Evolutionary conservation across 1,140 invertebrate genomes (phyloP).

Genomic region (Heterodera carotae): DNA sequence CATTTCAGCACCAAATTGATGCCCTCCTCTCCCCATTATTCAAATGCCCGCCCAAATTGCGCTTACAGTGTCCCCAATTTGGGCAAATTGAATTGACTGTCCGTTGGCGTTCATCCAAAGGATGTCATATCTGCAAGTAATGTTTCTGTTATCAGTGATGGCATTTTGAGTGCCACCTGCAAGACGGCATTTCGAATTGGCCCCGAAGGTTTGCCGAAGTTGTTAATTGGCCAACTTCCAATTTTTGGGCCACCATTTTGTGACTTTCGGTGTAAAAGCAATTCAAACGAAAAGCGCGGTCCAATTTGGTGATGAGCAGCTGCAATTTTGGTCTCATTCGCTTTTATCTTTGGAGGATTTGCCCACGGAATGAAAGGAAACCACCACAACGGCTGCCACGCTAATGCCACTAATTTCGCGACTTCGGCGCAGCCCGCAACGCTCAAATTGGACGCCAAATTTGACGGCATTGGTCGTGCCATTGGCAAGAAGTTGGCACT

Average conservation of each 20-base stretch:
- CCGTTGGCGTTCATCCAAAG: conserved; percentile 50
- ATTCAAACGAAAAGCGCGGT: conserved; percentile 59
- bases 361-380: conserved; percentile 62
- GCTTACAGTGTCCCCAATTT: conserved; percentile 58
- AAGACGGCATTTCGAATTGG: conserved; percentile 46
- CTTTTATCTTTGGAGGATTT: conserved; percentile 12
- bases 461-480: conserved; percentile 31
- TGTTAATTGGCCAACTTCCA: conserved; percentile 57
- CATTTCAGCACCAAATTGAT: too few relatives aligned
- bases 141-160: background rate
- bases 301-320: conserved; percentile 65
- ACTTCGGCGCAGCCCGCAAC: conserved; percentile 56
- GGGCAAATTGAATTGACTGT: conserved; percentile 57
- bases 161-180: conserved; percentile 42
- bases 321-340: conserved; percentile 20
- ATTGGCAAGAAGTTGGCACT: conserved; percentile 49
- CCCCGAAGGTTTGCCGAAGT: conserved; percentile 50
- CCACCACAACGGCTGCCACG: conserved; percentile 59
- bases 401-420: conserved; percentile 63
- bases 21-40: too few relatives aligned
- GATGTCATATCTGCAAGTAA: conserved; percentile 59
- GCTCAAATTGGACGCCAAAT: conserved; percentile 59
- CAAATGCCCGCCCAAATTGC: background rate
- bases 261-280: conserved; percentile 62
- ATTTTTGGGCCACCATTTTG: conserved; percentile 51